These are phyloP conservation scores for Bombus polaris DNA, from an alignment of 1,140 invertebrate genomes.

Conservation along the genomic window DNA sequence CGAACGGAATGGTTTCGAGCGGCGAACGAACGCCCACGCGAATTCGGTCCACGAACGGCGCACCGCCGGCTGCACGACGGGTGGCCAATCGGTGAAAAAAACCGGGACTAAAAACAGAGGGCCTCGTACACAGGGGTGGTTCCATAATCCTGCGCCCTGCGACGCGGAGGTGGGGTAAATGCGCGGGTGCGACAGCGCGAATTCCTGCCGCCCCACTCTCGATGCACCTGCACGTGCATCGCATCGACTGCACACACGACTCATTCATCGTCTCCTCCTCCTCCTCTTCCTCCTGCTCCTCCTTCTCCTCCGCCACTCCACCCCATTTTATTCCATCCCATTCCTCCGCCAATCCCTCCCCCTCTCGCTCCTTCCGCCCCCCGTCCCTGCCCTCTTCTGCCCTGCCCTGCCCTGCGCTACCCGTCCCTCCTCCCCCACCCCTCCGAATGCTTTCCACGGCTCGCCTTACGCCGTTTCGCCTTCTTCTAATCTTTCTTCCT, in stretches of 20 bases:
- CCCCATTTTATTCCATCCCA: not conserved
- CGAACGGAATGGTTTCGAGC: constrained; percentile 48
- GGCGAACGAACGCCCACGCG: constrained; percentile 65
- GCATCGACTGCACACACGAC: constrained; percentile 56
- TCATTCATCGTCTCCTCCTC: constrained; percentile 38
- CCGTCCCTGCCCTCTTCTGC: not conserved
- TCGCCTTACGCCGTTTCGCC: too few relatives aligned
- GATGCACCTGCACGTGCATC: constrained; percentile 72
- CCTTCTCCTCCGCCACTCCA: not conserved
- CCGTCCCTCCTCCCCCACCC: too few relatives aligned
- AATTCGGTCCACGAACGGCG: constrained; percentile 68
- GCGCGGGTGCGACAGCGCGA: constrained; percentile 71
- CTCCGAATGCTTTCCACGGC: too few relatives aligned
- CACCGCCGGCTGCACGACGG: constrained; percentile 55
- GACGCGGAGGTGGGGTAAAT: constrained; percentile 68
- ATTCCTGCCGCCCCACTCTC: constrained; percentile 66
- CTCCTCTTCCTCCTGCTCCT: not conserved
- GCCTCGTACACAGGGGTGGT: constrained; percentile 72
- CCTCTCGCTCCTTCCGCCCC: not conserved
- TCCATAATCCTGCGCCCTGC: constrained; percentile 74
- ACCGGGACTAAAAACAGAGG: constrained; percentile 68
- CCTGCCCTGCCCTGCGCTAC: not conserved
- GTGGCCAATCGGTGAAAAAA: constrained; percentile 74
- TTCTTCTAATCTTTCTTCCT: too few relatives aligned
- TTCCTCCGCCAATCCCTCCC: not conserved